Percentiles rank a stretch among this genome's conserved stretches.
Evolutionary conservation across 2,113 vertebrate species (phyloP).

Genomic region (Neogale vison): DNA sequence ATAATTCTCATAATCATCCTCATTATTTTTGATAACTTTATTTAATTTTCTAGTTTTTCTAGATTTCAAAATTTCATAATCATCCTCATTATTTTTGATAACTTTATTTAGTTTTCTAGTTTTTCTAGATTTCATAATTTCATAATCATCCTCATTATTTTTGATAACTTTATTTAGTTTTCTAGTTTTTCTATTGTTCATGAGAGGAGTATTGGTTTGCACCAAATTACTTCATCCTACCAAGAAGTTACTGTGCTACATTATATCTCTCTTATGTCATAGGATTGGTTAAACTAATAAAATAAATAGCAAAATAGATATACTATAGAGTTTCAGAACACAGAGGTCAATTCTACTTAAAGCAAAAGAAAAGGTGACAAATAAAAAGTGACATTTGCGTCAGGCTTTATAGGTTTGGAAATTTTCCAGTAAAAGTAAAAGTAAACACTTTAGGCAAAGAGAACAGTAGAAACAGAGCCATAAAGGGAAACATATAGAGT

Average conservation of each 20-base stretch:
- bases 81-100: neutral
- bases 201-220: neutral
- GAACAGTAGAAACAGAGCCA: neutral
- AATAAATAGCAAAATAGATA: neutral
- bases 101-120: neutral
- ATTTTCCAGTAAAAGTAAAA: neutral
- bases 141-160: neutral
- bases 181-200: neutral
- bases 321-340: neutral
- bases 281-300: neutral
- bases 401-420: neutral
- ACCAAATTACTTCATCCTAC: neutral
- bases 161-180: neutral
- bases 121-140: neutral
- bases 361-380: neutral
- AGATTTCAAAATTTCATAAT: no score
- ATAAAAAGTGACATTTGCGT: neutral
- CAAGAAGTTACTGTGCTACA: neutral
- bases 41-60: neutral
- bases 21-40: neutral
- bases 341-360: neutral
- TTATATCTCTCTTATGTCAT: neutral
- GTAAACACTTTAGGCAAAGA: neutral
- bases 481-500: neutral
- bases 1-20: neutral